A percentile compares a stretch with the other conserved stretches of the same genome.
Conservation (phyloP, 2,797 vertebrate species). For the Petrocephalus schoutedeni region DNA sequence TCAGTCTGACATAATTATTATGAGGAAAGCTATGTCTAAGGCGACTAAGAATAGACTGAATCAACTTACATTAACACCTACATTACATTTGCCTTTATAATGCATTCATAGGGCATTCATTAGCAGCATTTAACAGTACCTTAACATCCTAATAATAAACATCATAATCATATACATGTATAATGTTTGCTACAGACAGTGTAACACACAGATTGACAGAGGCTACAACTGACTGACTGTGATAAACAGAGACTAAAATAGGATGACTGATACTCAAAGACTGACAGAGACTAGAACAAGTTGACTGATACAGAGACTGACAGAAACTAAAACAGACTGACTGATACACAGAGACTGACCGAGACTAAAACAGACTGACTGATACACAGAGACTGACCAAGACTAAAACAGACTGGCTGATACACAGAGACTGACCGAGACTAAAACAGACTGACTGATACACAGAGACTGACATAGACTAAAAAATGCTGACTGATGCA, state of each 20-base stretch:
- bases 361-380: background rate
- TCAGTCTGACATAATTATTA: background rate
- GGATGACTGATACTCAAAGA: background rate
- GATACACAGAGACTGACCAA: background rate
- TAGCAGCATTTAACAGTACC: background rate
- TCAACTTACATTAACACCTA: background rate
- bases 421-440: slow-evolving; percentile 40
- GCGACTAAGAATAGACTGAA: slow-evolving; percentile 13
- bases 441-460: background rate
- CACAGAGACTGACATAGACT: background rate
- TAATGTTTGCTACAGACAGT: background rate
- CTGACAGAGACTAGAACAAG: slow-evolving; percentile 12
- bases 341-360: slow-evolving; percentile 41
- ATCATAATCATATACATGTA: background rate
- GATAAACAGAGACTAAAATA: slow-evolving; percentile 19
- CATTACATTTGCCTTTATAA: background rate
- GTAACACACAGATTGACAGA: background rate
- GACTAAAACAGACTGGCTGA: background rate
- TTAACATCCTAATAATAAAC: background rate
- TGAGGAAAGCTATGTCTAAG: slow-evolving; percentile 27
- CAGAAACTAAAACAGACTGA: slow-evolving; percentile 13
- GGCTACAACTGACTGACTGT: background rate
- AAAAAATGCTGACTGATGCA: background rate
- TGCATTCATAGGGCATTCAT: background rate
- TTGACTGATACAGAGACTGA: background rate